Conservation (phyloP, 2,113 vertebrate genomes). For the Dasyprocta punctata region DNA sequence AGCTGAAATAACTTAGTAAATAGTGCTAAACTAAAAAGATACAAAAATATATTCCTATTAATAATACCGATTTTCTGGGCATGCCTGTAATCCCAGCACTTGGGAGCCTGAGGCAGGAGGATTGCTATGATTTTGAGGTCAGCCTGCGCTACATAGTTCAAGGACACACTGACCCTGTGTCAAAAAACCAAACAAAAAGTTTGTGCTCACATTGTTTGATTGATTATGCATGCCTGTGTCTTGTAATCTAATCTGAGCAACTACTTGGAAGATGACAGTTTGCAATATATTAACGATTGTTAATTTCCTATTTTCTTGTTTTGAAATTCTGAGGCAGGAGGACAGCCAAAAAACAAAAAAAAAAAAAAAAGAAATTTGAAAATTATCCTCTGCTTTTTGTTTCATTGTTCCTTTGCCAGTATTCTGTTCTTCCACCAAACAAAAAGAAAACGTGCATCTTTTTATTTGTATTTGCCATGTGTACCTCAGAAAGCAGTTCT, state of each 20-base stretch:
- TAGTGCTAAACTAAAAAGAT: neutral
- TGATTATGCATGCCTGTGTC: too few species aligned
- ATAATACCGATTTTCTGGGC: neutral
- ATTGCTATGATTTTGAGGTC: too few species aligned
- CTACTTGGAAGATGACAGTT: too few species aligned
- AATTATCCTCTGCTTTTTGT: neutral
- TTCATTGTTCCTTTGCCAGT: neutral
- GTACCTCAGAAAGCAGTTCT: neutral
- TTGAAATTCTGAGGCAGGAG: too few species aligned
- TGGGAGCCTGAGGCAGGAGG: too few species aligned
- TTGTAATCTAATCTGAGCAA: too few species aligned
- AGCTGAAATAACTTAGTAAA: conserved; percentile 75
- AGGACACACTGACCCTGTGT: neutral
- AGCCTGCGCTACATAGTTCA: neutral
- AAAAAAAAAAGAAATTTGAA: neutral
- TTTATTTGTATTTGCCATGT: neutral
- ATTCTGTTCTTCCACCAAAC: neutral
- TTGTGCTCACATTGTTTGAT: too few species aligned
- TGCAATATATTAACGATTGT: too few species aligned
- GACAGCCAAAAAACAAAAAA: neutral
- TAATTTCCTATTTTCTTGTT: too few species aligned
- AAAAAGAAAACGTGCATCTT: neutral
- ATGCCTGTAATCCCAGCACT: too few species aligned
- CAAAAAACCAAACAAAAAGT: neutral
- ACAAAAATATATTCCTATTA: neutral